phyloP scores from a whole-genome alignment of 1,140 invertebrate species.

The Brachionus paranguensis region DNA sequence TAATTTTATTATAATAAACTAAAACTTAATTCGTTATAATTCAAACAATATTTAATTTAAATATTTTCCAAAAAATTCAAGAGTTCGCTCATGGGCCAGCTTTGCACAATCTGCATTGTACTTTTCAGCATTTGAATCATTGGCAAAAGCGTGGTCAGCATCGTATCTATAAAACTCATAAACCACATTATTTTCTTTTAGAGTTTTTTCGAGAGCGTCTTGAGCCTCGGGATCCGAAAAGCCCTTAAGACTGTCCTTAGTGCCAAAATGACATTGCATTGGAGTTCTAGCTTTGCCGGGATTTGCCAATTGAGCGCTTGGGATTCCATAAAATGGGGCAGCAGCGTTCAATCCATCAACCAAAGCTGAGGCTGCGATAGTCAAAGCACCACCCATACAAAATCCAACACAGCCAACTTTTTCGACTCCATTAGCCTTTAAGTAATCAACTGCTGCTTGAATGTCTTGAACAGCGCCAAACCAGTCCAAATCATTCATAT shows the following conservation, averaged over 20 bases:
- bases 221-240: slow-evolving; percentile 42
- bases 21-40: background rate
- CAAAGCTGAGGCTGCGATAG: slow-evolving; percentile 45
- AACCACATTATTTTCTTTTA: slow-evolving; percentile 39
- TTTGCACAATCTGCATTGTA: background rate
- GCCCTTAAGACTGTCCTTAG: slow-evolving; percentile 43
- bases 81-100: background rate
- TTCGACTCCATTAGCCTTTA: slow-evolving; percentile 44
- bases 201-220: slow-evolving; percentile 38
- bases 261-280: slow-evolving; percentile 49
- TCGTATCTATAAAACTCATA: slow-evolving; percentile 33
- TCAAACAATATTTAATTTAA: background rate
- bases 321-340: slow-evolving; percentile 50
- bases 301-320: slow-evolving; percentile 44
- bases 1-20: background rate
- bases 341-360: slow-evolving; percentile 45
- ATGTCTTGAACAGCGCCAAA: slow-evolving; percentile 49
- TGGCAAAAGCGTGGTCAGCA: slow-evolving; percentile 23
- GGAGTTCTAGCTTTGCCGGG: slow-evolving; percentile 46
- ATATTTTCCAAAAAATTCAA: slow-evolving; percentile 13
- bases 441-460: slow-evolving; percentile 44
- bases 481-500: slow-evolving; percentile 50
- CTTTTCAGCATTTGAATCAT: slow-evolving; percentile 23
- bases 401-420: slow-evolving; percentile 49
- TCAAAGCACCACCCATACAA: slow-evolving; percentile 50